Evolutionary conservation across 2,888 invertebrate genomes (phyloP).

Genomic region (Macrosiphum euphorbiae): DNA sequence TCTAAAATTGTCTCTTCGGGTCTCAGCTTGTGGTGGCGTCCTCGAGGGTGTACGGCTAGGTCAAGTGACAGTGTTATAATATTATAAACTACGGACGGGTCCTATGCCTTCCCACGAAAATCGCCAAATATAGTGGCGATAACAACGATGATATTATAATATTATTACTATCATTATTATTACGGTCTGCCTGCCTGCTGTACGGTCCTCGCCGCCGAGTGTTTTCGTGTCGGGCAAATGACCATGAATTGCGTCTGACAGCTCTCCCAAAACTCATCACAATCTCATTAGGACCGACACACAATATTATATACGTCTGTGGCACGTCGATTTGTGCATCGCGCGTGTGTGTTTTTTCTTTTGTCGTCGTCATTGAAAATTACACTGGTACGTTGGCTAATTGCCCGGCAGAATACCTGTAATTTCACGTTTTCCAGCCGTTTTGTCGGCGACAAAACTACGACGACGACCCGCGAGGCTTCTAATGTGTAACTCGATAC

Average conservation of each 20-base stretch:
- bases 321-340: neutral
- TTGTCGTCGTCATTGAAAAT: conserved; percentile 60
- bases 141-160: neutral
- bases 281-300: conserved; percentile 55
- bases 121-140: neutral
- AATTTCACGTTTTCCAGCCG: conserved; percentile 64
- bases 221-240: conserved; percentile 18
- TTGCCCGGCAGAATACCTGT: conserved; percentile 52
- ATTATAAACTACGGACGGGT: neutral
- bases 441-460: conserved; percentile 63
- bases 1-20: too few relatives aligned
- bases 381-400: conserved; percentile 52
- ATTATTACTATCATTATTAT: neutral
- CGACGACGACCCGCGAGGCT: neutral
- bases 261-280: conserved; percentile 60
- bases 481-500: conserved; percentile 35
- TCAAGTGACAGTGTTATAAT: neutral
- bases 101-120: neutral
- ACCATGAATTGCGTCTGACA: conserved; percentile 47
- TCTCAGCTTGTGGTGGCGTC: neutral
- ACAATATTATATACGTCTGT: neutral
- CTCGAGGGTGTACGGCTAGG: neutral
- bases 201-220: neutral
- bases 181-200: neutral
- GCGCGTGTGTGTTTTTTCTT: neutral